Conservation (phyloP, 2,797 vertebrate species). For the Emydoidea blandingii region DNA sequence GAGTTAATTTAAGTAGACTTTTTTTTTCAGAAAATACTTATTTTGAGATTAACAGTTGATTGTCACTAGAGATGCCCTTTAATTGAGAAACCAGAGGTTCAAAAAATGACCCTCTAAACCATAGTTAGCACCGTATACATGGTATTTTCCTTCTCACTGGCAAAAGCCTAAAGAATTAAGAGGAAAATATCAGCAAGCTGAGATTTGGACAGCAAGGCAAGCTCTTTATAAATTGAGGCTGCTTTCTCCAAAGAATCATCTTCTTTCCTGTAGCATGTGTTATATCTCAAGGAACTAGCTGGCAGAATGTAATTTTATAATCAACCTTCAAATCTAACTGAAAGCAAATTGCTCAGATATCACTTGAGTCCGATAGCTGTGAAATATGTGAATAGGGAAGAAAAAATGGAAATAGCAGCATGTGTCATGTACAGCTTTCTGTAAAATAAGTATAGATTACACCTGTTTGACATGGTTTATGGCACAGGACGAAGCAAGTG, state of each 20-base stretch:
- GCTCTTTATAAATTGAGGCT: background rate
- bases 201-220: background rate
- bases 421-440: background rate
- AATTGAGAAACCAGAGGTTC: background rate
- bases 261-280: background rate
- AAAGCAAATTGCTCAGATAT: background rate
- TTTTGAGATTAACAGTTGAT: background rate
- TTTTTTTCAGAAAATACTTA: background rate
- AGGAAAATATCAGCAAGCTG: background rate
- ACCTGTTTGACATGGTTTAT: background rate
- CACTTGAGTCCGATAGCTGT: background rate
- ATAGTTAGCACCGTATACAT: background rate
- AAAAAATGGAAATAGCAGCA: background rate
- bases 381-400: accelerated
- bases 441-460: background rate
- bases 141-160: background rate
- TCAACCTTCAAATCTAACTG: constrained; percentile 9
- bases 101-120: background rate
- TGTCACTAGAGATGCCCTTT: background rate
- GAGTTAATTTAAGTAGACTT: background rate
- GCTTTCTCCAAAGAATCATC: background rate
- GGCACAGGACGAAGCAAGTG: background rate
- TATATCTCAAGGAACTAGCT: background rate
- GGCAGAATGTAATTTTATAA: background rate
- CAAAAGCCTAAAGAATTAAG: background rate